Base-by-base conservation (phyloP, 2,888 invertebrate genomes). In the Pocota personata region DNA sequence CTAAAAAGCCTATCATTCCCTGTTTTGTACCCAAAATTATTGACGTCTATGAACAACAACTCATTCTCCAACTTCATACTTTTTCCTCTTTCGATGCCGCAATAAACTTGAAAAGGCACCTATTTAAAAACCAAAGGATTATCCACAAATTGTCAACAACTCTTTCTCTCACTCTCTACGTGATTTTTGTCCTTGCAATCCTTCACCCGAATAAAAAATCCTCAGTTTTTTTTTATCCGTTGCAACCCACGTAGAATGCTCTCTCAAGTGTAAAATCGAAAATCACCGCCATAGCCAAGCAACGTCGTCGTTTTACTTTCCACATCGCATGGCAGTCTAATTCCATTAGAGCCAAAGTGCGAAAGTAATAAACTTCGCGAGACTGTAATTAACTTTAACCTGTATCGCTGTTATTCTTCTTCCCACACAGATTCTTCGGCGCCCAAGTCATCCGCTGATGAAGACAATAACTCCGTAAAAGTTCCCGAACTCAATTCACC, bases 401-500 rank as follows among this genome's bases (percentile, higher is more conserved):
- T 14, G 32, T 4, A 60, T 35, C 14, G n/a, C 19, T 32, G 21
- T 62, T 43, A 30, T 30, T 21, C 32, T 32, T 60, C 14, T 27
- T 24, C 32, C 12, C 27, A 14, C 21, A 43, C 92, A 90, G 94
- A 94, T 83, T 92, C 93, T 6, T 93, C 93, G 64, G 94, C 94
- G 82, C 95, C 93, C 73, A 93, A 92, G 84, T 92, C 93, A 62
- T 92, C 93, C 5, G 94, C 94, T 90, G 94, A 94, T 89, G 95
- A 95, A 92, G 91, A 91, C 55, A 89, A 90, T 78, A 93, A 93
- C 93, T 93, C 89, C 58, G 75, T 87, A 19, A 89, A 92, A 88
- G 93, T 94, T 64, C 94, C 94, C 83, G 94, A 95, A 87, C 91
- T 95, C 87, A 95, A 95, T 91, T 95, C 95, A 1, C 95, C 95